These are phyloP conservation scores for Tetrax tetrax DNA, from an alignment of 2,113 vertebrate genomes.

Conservation along the genomic window DNA sequence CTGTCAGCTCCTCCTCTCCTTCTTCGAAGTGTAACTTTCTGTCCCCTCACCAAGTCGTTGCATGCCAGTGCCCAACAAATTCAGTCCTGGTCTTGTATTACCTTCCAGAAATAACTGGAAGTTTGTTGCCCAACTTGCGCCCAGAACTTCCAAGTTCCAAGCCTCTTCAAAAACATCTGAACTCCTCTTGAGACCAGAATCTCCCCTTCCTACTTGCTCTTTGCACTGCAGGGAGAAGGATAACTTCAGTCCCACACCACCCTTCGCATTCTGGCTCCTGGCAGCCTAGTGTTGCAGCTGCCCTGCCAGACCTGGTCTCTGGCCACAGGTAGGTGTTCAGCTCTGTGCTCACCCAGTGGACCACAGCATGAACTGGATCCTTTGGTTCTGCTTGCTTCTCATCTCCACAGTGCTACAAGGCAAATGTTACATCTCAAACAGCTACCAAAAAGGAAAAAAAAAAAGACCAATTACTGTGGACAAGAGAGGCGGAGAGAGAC, in stretches of 20 bases:
- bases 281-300: rapidly evolving
- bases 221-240: background rate
- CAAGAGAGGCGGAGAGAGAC: background rate
- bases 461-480: background rate
- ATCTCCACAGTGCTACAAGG: background rate
- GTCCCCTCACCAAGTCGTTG: background rate
- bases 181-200: background rate
- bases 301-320: background rate
- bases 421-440: background rate
- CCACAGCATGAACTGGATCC: background rate
- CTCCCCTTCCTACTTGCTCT: background rate
- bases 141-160: background rate
- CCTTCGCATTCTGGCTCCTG: background rate
- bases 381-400: background rate
- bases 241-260: background rate
- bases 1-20: background rate
- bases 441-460: background rate
- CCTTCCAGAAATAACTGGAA: background rate
- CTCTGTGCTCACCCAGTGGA: background rate
- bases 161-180: background rate
- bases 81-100: background rate
- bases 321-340: background rate
- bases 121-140: background rate
- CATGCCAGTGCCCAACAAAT: background rate
- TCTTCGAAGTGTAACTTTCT: background rate